phyloP scores from a whole-genome alignment of 2,797 vertebrate genomes.

The Telmatherina bonti region DNA sequence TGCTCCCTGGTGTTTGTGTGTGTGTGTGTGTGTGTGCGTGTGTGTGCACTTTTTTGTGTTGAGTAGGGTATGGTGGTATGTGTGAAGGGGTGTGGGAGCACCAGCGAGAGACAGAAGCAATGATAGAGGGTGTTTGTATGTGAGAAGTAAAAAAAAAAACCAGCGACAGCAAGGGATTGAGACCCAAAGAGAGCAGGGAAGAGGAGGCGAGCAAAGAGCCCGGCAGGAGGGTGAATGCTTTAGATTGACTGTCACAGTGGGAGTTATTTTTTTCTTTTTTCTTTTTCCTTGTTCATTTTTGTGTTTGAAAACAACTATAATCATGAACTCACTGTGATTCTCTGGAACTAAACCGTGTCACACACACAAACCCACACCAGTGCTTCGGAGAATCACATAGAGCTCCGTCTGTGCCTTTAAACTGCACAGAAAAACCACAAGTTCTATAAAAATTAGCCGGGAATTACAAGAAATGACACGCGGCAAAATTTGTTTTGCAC shows the following conservation, averaged over 20 bases:
- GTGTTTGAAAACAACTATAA: conserved; percentile 77
- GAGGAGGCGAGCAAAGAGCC: conserved; percentile 55
- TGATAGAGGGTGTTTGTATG: conserved; percentile 61
- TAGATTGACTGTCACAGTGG: conserved; percentile 74
- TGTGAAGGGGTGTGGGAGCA: conserved; percentile 42
- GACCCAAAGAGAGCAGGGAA: conserved; percentile 52
- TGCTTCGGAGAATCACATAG: conserved; percentile 3
- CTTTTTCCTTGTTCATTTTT: conserved; percentile 70
- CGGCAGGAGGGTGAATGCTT: conserved; percentile 75
- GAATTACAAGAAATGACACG: conserved; percentile 2
- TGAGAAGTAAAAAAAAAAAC: conserved; percentile 60
- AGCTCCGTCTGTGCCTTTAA: conserved; percentile 19
- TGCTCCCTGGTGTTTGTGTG: conserved; percentile 76
- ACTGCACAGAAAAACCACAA: conserved; percentile 12
- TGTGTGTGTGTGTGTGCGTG: conserved; percentile 45
- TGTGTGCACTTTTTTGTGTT: conserved; percentile 9
- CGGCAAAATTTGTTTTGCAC: background rate
- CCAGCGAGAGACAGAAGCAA: conserved; percentile 46
- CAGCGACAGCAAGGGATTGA: conserved; percentile 38
- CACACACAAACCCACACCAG: conserved; percentile 27
- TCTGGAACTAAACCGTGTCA: conserved; percentile 42
- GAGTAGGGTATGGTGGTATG: conserved; percentile 27
- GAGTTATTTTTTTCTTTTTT: conserved; percentile 69
- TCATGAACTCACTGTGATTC: conserved; percentile 68
- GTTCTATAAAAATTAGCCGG: background rate